These are phyloP conservation scores for Phrynocephalus vlangalii DNA, from an alignment of 2,797 vertebrate genomes.

Conservation along the genomic window DNA sequence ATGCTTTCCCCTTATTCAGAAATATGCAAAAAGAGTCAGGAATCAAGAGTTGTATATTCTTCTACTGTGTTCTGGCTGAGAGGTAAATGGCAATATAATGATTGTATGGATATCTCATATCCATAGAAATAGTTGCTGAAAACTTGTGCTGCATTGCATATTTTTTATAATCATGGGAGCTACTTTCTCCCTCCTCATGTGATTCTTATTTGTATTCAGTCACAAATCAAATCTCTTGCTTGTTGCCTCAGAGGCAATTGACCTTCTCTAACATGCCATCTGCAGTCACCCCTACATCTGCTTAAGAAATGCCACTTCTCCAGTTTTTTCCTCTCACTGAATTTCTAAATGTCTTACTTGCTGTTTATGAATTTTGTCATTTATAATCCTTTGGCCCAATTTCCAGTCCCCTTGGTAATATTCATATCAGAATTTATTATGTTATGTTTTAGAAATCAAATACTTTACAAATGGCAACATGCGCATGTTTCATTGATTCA, in stretches of 20 bases:
- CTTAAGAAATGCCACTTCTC: conserved; percentile 39
- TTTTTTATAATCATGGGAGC: neutral
- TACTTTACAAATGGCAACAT: conserved; percentile 22
- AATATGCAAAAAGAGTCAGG: neutral
- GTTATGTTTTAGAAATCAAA: conserved; percentile 31
- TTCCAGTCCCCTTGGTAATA: conserved; percentile 47
- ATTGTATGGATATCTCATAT: neutral
- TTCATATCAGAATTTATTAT: conserved; percentile 39
- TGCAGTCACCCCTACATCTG: conserved; percentile 40
- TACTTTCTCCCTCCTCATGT: neutral
- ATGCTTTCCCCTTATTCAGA: neutral
- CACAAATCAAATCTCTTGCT: conserved; percentile 42
- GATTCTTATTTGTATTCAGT: conserved; percentile 36
- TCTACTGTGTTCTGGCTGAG: neutral
- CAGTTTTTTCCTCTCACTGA: conserved; percentile 44
- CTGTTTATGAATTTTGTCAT: conserved; percentile 44
- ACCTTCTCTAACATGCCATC: conserved; percentile 49
- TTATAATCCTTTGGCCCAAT: conserved; percentile 40
- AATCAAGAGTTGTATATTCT: neutral
- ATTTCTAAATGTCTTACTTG: conserved; percentile 40
- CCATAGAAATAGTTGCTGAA: neutral
- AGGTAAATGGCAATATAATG: neutral
- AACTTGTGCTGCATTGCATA: neutral
- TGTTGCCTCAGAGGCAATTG: conserved; percentile 18
- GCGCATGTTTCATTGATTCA: conserved; percentile 5